Evolutionary conservation across 2,797 vertebrate genomes (phyloP).

Genomic region (Cynopterus sphinx): DNA sequence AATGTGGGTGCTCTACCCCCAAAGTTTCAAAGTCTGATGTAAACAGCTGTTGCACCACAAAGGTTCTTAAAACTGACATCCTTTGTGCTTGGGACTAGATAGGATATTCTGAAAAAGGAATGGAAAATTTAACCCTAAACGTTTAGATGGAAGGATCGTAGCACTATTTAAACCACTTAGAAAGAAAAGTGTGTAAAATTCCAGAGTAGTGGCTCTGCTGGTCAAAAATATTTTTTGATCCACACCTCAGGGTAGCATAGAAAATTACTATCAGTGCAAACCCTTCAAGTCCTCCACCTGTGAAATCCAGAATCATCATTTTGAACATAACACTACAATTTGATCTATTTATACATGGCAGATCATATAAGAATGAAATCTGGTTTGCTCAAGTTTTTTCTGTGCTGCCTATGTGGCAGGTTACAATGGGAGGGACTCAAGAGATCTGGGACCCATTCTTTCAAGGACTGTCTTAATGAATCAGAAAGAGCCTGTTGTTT

Average conservation of each 20-base stretch:
- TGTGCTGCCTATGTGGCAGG: neutral
- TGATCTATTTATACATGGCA: neutral
- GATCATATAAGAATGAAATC: neutral
- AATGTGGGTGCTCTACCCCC: neutral
- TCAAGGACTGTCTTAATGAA: neutral
- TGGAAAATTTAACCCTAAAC: neutral
- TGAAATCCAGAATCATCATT: slow-evolving; percentile 28
- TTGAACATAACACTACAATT: slow-evolving; percentile 18
- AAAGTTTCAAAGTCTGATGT: neutral
- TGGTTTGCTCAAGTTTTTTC: neutral
- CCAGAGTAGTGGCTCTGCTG: neutral
- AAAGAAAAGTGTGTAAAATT: neutral
- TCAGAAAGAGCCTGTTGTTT: neutral
- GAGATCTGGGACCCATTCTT: neutral
- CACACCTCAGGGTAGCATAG: neutral
- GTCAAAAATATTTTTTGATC: neutral
- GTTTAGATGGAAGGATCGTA: neutral
- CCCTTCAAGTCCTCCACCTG: neutral
- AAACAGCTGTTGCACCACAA: neutral
- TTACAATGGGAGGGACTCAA: neutral
- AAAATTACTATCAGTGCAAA: neutral
- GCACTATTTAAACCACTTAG: neutral
- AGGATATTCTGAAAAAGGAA: neutral
- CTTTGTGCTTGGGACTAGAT: neutral
- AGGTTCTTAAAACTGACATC: neutral